Evolutionary conservation across 53 echinoderm and acorn worm genomes (phyloP), one percentile per base, ranked within the genome.

Genomic region (Crossaster papposus): DNA sequence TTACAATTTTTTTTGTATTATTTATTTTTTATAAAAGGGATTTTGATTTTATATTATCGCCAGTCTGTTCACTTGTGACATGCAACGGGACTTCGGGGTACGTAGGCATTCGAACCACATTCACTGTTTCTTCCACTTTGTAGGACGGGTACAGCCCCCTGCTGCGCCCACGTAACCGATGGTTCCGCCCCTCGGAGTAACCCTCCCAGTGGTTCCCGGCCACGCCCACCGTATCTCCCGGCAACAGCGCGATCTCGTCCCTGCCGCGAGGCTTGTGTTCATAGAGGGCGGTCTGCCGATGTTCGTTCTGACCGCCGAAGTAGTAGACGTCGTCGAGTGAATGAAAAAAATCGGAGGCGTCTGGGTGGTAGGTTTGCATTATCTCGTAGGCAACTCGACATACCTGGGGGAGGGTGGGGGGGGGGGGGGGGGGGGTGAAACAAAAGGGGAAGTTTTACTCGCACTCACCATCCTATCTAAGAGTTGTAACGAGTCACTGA

Each of bases 161-260:
- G 14, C 77, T 81, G 38, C 81, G 88, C 0, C 68, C 34, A 35
- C 88, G 78, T 34, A 92, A 31, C 31, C 93, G 90, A 15, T 90
- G 79, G 72, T 97, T 97, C 35, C 82, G 81, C 22, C 97, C 97
- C 79, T 95, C 94, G 17, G 97, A 97, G 38, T 93, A 97, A 31
- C 97, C 97, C 36, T 97, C 94, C 97, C 97, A 96, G 77, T 96
- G 96, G 83, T 96, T 96, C 58, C 96, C 96, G 14, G 96, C 96
- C 14, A 96, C 95, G 30, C 95, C 96, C 24, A 97, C 78, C 1
- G 90, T 71, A 65, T 97, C 97, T 2, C 97, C 97, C 0, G 95
- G 92, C 34, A 54, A 65, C 31, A 97, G 91, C 29, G 85, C 92
- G 63, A 94, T 95, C 65, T 97, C 97, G 23, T 91, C 81, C 29